Conservation (phyloP, 2,797 vertebrate genomes). For the Gambusia yucatana region DNA sequence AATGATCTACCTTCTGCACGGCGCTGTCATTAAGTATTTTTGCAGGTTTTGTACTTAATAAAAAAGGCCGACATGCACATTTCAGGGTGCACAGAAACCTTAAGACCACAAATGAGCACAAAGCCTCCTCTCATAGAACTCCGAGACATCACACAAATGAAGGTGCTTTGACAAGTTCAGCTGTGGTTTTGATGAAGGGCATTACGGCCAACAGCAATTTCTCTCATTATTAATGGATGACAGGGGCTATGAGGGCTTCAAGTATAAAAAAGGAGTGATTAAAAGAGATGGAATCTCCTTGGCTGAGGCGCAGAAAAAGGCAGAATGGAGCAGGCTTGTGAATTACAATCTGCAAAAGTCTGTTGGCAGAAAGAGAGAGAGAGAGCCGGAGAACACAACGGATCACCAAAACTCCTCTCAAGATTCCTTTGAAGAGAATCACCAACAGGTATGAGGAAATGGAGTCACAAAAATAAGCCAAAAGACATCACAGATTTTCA, state of each 20-base stretch:
- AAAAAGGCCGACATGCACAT: constrained; percentile 65
- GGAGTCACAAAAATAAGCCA: constrained; percentile 84
- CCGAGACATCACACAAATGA: constrained; percentile 77
- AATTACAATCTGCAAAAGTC: constrained; percentile 80
- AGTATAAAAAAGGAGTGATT: constrained; percentile 84
- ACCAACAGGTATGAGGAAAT: constrained; percentile 73
- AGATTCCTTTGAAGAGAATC: constrained; percentile 80
- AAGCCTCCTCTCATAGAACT: constrained; percentile 55
- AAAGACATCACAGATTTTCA: constrained; percentile 80
- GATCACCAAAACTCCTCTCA: constrained; percentile 74
- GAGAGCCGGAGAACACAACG: constrained; percentile 66
- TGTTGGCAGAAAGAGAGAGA: constrained; percentile 70
- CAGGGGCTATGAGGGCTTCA: constrained; percentile 77
- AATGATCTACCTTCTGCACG: constrained; percentile 5
- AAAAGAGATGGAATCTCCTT: constrained; percentile 84
- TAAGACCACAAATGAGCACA: constrained; percentile 65
- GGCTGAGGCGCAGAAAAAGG: constrained; percentile 82
- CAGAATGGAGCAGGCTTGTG: constrained; percentile 81
- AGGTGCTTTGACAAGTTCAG: constrained; percentile 74
- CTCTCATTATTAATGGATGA: constrained; percentile 76
- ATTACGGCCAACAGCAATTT: constrained; percentile 68
- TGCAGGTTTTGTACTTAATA: constrained; percentile 54
- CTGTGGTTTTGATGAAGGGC: constrained; percentile 68
- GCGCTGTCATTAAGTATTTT: constrained; percentile 33
- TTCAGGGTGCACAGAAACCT: constrained; percentile 56